Conservation (phyloP, 92 coral and sea anemone species). For the Epizoanthus stellaris region DNA sequence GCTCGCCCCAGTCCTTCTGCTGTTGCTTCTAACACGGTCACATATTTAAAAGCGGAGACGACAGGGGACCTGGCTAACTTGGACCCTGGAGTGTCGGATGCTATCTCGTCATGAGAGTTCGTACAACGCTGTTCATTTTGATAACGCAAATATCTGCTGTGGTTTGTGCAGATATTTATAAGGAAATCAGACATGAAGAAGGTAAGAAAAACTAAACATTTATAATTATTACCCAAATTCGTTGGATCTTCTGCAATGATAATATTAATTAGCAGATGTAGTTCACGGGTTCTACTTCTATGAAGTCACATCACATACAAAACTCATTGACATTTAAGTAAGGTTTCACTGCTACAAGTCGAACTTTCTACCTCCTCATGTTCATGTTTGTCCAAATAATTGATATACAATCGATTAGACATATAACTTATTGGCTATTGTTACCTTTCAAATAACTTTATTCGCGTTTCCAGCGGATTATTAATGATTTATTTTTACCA, state of each 20-base stretch:
- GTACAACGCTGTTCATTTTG: background rate
- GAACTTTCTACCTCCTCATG: too few species aligned
- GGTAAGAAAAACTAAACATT: background rate
- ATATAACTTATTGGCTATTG: too few species aligned
- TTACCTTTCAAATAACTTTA: too few species aligned
- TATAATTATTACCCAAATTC: background rate
- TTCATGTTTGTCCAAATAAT: too few species aligned
- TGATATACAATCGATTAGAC: too few species aligned
- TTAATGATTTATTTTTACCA: too few species aligned
- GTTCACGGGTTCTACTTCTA: background rate
- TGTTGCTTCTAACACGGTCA: too few species aligned
- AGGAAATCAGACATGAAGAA: background rate
- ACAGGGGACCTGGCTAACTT: too few species aligned
- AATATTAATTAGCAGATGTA: background rate
- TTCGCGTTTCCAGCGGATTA: too few species aligned
- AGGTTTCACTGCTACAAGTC: too few species aligned
- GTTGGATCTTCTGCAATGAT: background rate
- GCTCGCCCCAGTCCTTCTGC: too few species aligned
- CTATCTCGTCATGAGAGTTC: background rate
- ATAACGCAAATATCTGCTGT: background rate
- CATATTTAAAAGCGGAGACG: too few species aligned
- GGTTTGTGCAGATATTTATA: slow-evolving; percentile 2
- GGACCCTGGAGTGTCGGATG: background rate
- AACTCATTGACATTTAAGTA: background rate
- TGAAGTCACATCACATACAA: background rate